A percentile compares a stretch with the other conserved stretches of the same genome.
Evolutionary conservation across 2,888 invertebrate genomes (phyloP).

Genomic region (Agrotis segetum): DNA sequence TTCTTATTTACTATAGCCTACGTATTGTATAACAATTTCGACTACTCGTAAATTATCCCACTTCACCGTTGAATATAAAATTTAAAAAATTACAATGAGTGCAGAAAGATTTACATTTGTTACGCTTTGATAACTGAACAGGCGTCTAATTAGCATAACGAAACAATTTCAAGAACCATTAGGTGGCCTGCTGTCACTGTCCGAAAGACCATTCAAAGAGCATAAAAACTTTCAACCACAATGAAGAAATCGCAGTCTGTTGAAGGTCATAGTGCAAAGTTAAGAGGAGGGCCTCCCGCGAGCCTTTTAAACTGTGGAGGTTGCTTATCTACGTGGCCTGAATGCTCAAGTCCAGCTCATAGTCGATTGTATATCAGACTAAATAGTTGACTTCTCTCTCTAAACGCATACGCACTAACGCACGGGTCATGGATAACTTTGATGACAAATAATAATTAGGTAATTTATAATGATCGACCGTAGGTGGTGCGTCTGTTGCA

Average conservation of each 20-base stretch:
- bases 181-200: conserved; percentile 28
- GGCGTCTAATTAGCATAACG: conserved; percentile 43
- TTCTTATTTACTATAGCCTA: too few relatives aligned
- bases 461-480: conserved; percentile 42
- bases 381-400: conserved; percentile 18
- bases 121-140: conserved; percentile 36
- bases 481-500: conserved; percentile 9
- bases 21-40: too few relatives aligned
- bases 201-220: conserved; percentile 48
- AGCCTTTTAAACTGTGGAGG: conserved; percentile 24
- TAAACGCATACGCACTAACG: conserved; percentile 20
- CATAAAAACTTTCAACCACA: conserved; percentile 49
- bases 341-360: conserved; percentile 61
- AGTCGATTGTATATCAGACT: conserved; percentile 57
- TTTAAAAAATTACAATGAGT: conserved; percentile 39
- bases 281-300: conserved; percentile 41
- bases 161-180: conserved; percentile 49
- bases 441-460: conserved; percentile 49
- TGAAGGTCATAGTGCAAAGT: conserved; percentile 58
- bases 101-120: conserved; percentile 57
- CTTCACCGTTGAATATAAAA: not conserved
- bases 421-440: conserved; percentile 60
- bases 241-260: conserved; percentile 50
- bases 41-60: conserved; percentile 3
- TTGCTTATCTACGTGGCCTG: conserved; percentile 63